phyloP scores from a whole-genome alignment of 2,888 invertebrate species.

The Cantharis nigra region DNA sequence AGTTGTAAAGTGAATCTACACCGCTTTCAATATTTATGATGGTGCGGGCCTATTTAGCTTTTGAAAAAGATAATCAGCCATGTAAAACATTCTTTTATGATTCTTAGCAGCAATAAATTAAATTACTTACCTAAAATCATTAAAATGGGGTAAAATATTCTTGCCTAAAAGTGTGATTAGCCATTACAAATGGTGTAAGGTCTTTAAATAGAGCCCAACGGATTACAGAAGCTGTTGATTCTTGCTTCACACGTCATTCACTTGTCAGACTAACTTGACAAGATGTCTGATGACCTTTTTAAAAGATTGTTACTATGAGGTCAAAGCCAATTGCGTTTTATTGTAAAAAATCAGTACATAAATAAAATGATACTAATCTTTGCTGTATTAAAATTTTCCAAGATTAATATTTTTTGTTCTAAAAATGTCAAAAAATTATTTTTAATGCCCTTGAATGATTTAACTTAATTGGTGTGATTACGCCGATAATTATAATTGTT shows the following conservation, averaged over 20 bases:
- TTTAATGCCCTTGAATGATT: neutral
- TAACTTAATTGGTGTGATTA: neutral
- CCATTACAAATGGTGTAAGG: constrained; percentile 9
- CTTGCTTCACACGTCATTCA: constrained; percentile 46
- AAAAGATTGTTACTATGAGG: constrained; percentile 39
- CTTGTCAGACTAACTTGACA: constrained; percentile 47
- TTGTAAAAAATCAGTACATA: neutral
- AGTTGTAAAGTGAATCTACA: neutral
- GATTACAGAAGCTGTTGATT: constrained; percentile 38
- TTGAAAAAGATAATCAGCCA: neutral
- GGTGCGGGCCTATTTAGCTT: neutral
- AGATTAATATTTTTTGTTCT: neutral
- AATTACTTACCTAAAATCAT: neutral
- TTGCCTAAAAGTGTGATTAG: constrained; percentile 1
- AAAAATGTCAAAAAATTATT: neutral
- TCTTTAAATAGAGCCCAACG: constrained; percentile 19
- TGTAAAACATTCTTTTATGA: neutral
- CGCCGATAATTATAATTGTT: neutral
- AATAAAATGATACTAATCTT: neutral
- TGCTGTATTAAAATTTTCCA: neutral
- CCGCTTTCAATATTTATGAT: neutral
- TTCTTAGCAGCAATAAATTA: neutral
- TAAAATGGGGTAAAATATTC: neutral
- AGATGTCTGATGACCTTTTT: constrained; percentile 45
- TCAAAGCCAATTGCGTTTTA: constrained; percentile 23